These are phyloP conservation scores for Pollenia angustigena DNA, from an alignment of 2,888 invertebrate species.

Conservation along the genomic window DNA sequence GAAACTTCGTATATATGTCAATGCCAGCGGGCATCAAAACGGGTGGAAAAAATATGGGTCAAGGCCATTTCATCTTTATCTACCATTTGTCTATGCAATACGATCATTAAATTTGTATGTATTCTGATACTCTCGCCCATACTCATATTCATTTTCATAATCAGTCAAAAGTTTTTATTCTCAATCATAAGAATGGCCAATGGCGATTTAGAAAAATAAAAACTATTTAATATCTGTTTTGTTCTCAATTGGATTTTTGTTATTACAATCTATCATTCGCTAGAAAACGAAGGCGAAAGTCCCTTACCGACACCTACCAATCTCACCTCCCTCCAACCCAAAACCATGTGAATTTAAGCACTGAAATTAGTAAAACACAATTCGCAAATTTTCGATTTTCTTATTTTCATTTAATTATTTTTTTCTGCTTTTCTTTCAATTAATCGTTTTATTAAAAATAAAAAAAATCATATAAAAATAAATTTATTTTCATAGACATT, in stretches of 20 bases:
- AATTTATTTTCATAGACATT: slow-evolving; percentile 42
- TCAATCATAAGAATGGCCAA: too few relatives aligned
- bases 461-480: slow-evolving; percentile 49
- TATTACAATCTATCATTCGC: neutral
- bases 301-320: neutral
- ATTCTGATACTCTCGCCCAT: neutral
- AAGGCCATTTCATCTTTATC: slow-evolving; percentile 77
- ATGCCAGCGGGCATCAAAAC: slow-evolving; percentile 44
- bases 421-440: slow-evolving; percentile 14
- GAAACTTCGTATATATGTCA: slow-evolving; percentile 33
- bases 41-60: slow-evolving; percentile 77
- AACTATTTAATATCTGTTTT: neutral
- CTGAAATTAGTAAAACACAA: slow-evolving; percentile 32
- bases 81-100: neutral
- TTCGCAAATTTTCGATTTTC: slow-evolving; percentile 19
- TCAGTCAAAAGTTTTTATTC: neutral
- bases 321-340: neutral
- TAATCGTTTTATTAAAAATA: slow-evolving; percentile 13
- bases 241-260: neutral
- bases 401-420: neutral
- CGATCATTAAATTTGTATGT: neutral
- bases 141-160: neutral
- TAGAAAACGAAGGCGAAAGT: neutral
- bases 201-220: too few relatives aligned
- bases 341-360: neutral